Percentiles rank a stretch among this genome's conserved stretches.
Evolutionary conservation across 1,140 invertebrate genomes (phyloP).

Genomic region (Polypedilum pembai): DNA sequence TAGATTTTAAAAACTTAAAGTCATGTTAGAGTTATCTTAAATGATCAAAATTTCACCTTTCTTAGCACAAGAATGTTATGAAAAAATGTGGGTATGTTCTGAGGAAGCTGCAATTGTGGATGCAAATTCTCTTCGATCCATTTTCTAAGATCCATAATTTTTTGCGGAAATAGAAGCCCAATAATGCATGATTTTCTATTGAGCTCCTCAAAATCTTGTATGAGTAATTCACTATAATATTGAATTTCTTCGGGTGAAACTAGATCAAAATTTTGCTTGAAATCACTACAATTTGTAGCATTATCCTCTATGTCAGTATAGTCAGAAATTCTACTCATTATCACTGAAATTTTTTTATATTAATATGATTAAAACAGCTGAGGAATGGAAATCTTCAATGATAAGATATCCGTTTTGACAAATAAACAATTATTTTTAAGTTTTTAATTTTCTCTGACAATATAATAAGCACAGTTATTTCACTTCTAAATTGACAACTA

Average conservation of each 20-base stretch:
- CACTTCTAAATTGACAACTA: not conserved
- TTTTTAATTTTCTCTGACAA: not conserved
- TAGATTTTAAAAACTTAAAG: too few relatives aligned
- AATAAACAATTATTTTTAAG: not conserved
- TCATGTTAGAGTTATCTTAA: not conserved
- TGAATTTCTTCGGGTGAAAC: slow-evolving; percentile 13
- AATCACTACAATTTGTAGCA: not conserved
- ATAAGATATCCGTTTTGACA: not conserved
- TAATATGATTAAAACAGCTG: not conserved
- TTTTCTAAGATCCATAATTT: not conserved
- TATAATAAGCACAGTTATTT: not conserved
- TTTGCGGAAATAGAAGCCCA: not conserved
- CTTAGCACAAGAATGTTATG: not conserved
- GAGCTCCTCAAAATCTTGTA: not conserved
- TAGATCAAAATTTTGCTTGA: slow-evolving; percentile 8
- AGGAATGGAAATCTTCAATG: not conserved
- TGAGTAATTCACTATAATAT: not conserved
- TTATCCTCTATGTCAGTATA: not conserved
- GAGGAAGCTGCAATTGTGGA: not conserved
- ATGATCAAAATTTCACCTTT: not conserved
- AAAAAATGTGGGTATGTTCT: not conserved
- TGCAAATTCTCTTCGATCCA: slow-evolving; percentile 14
- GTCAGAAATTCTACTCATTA: slow-evolving; percentile 1
- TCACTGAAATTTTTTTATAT: not conserved
- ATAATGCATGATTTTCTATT: not conserved